Evolutionary conservation across 2,888 invertebrate species (phyloP).

Genomic region (Cremastinae sp.): DNA sequence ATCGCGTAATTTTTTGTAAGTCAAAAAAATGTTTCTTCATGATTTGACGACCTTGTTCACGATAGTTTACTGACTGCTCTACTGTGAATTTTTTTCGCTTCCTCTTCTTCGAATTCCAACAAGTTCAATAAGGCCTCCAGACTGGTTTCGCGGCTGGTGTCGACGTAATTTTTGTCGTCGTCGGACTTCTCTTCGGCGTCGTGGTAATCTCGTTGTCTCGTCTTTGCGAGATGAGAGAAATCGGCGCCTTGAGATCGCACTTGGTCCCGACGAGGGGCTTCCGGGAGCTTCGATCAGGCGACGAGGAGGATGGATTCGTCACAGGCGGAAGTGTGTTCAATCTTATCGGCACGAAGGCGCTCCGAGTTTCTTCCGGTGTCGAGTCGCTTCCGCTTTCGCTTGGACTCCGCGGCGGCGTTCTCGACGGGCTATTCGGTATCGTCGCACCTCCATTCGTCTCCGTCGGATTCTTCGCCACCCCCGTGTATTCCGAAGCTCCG

Average conservation of each 20-base stretch:
- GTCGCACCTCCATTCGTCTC: slow-evolving; percentile 53
- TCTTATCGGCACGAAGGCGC: slow-evolving; percentile 77
- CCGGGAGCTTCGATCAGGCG: slow-evolving; percentile 66
- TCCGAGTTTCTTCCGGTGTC: slow-evolving; percentile 74
- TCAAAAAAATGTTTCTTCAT: too few relatives aligned
- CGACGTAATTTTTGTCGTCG: slow-evolving; percentile 74
- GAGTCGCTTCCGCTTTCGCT: slow-evolving; percentile 77
- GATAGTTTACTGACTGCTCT: slow-evolving; percentile 30
- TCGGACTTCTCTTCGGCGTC: slow-evolving; percentile 68
- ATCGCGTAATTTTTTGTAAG: too few relatives aligned
- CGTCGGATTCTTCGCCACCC: slow-evolving; percentile 63
- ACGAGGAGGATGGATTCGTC: slow-evolving; percentile 66
- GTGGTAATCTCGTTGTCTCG: slow-evolving; percentile 46
- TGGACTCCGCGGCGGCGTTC: slow-evolving; percentile 74
- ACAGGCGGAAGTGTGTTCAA: slow-evolving; percentile 68
- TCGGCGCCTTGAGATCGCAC: slow-evolving; percentile 75
- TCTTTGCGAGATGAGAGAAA: slow-evolving; percentile 70
- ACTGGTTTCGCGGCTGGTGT: slow-evolving; percentile 72
- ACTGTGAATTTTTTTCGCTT: slow-evolving; percentile 1
- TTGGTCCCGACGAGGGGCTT: slow-evolving; percentile 69
- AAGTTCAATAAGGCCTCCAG: slow-evolving; percentile 77
- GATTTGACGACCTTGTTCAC: too few relatives aligned
- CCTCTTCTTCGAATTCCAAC: slow-evolving; percentile 20
- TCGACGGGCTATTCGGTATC: slow-evolving; percentile 66
- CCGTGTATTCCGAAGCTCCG: slow-evolving; percentile 70